phyloP scores from a whole-genome alignment of 2,888 invertebrate species.

The Hylaea fasciaria region DNA sequence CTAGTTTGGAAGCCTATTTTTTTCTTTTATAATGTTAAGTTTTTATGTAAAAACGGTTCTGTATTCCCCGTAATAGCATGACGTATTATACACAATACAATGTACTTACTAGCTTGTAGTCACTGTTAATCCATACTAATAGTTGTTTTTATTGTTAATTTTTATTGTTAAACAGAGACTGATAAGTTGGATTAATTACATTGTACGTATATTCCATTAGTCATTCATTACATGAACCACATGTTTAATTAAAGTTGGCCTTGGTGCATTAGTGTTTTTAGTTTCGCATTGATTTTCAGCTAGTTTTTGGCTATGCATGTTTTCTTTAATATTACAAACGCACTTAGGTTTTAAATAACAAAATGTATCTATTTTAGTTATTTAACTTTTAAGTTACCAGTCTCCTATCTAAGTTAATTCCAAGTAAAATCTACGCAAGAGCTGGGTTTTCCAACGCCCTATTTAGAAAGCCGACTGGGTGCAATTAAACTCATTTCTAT shows the following conservation, averaged over 20 bases:
- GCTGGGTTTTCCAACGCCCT: slow-evolving; percentile 9
- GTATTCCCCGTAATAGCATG: too few species aligned
- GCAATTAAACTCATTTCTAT: slow-evolving; percentile 8
- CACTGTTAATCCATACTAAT: slow-evolving; percentile 5
- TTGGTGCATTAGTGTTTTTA: too few species aligned
- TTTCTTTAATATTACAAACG: neutral
- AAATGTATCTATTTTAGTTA: too few species aligned
- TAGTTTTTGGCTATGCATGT: too few species aligned
- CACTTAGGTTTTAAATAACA: neutral
- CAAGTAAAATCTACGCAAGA: slow-evolving; percentile 4
- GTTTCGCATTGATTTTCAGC: too few species aligned
- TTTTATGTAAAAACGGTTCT: neutral
- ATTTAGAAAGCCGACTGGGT: slow-evolving; percentile 8
- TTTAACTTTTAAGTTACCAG: neutral
- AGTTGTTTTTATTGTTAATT: slow-evolving; percentile 1
- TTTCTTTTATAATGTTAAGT: too few species aligned
- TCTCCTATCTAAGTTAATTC: slow-evolving; percentile 8
- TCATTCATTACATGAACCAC: slow-evolving; percentile 5
- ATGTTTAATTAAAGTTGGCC: too few species aligned
- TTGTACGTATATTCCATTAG: slow-evolving; percentile 5
- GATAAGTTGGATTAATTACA: neutral
- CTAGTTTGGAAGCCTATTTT: neutral
- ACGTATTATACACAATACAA: too few species aligned
- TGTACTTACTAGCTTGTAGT: neutral
- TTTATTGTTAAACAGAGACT: slow-evolving; percentile 7